These are phyloP conservation scores for Strongylocentrotus purpuratus DNA, from an alignment of 35 echinoderm and acorn worm species.

Conservation along the genomic window DNA sequence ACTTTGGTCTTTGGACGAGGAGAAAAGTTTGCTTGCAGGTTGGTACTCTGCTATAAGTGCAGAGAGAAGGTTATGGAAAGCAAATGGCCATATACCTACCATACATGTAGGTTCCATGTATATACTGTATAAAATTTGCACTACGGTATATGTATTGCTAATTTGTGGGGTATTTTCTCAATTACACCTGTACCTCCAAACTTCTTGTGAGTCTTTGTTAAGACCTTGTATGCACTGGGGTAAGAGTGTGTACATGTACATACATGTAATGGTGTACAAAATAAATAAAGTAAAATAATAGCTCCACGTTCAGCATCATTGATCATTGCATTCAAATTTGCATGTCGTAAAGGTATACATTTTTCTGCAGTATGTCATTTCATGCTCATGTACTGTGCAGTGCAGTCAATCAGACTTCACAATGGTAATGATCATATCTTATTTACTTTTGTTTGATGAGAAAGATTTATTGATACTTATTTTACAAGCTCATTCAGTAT, in stretches of 20 bases:
- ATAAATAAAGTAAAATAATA: background rate
- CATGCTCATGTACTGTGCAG: background rate
- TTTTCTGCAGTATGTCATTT: background rate
- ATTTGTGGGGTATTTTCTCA: background rate
- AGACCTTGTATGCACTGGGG: background rate
- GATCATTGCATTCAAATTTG: background rate
- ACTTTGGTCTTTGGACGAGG: background rate
- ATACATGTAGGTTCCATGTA: background rate
- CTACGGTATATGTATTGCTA: background rate
- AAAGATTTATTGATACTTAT: background rate
- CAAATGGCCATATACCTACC: background rate
- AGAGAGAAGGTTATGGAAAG: background rate
- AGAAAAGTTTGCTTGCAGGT: background rate
- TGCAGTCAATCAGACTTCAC: background rate
- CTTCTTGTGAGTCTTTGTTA: background rate
- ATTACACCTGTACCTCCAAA: background rate
- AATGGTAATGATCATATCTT: background rate
- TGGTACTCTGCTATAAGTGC: background rate
- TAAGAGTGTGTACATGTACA: background rate
- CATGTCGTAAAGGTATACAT: background rate
- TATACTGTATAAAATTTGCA: too few species aligned
- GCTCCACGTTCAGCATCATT: background rate
- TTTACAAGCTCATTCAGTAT: background rate
- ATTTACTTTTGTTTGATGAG: background rate
- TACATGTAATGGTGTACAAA: too few species aligned